phyloP scores from a whole-genome alignment of 2,888 invertebrate species.

The Calliopum simillimum region DNA sequence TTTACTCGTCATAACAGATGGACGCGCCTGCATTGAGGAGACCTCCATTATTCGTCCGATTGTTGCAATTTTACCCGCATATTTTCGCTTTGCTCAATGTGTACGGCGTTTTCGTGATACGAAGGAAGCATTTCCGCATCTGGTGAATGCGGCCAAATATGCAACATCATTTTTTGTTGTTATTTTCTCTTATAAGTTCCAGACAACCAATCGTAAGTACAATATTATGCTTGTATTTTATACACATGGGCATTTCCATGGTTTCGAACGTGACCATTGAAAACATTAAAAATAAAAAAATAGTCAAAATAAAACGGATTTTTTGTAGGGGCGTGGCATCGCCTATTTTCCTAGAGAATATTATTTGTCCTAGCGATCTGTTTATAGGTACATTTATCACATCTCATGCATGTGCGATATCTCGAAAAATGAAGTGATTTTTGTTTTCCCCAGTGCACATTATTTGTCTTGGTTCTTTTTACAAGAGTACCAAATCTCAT shows the following conservation, averaged over 20 bases:
- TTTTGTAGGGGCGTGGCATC: too few relatives aligned
- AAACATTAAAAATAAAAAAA: too few relatives aligned
- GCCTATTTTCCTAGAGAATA: too few relatives aligned
- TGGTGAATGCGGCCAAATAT: conserved; percentile 91
- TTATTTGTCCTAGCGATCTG: too few relatives aligned
- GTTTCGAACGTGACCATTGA: neutral
- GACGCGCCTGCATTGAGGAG: conserved; percentile 68
- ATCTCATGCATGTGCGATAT: too few relatives aligned
- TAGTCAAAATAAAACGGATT: too few relatives aligned
- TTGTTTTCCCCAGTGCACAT: too few relatives aligned
- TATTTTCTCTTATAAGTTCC: conserved; percentile 72
- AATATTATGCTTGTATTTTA: neutral
- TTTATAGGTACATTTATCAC: too few relatives aligned
- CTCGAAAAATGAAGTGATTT: too few relatives aligned
- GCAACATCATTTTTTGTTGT: conserved; percentile 90
- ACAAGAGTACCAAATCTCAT: too few relatives aligned
- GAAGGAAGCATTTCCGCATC: conserved; percentile 81
- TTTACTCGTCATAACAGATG: conserved; percentile 61
- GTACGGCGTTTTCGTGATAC: conserved; percentile 85
- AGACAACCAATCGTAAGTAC: conserved; percentile 62
- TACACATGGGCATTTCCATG: too few relatives aligned
- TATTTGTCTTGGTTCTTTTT: too few relatives aligned
- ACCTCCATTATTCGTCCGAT: conserved; percentile 72
- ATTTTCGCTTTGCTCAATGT: conserved; percentile 88
- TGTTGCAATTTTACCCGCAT: conserved; percentile 84